These are phyloP conservation scores for Trinorchestia longiramus DNA, from an alignment of 1,140 invertebrate species.

Conservation along the genomic window DNA sequence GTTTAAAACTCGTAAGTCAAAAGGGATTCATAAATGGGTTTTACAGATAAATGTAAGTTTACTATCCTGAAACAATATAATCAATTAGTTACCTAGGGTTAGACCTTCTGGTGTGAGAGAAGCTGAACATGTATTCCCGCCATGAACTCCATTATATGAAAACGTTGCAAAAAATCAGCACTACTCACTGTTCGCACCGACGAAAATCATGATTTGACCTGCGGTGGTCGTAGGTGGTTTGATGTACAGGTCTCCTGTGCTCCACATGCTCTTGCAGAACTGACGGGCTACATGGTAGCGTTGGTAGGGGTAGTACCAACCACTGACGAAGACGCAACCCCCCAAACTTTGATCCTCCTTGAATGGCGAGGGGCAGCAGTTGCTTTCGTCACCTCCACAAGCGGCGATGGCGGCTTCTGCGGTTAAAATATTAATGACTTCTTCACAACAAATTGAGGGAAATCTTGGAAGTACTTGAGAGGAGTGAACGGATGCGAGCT, in stretches of 20 bases:
- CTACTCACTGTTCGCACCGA: background rate
- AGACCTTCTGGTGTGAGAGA: too few species aligned
- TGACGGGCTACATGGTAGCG: background rate
- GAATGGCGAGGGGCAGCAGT: constrained; percentile 25
- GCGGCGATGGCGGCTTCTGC: constrained; percentile 20
- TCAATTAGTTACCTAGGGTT: too few species aligned
- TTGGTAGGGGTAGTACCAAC: background rate
- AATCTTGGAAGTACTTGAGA: too few species aligned
- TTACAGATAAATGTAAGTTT: too few species aligned
- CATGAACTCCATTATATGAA: background rate
- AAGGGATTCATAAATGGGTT: too few species aligned
- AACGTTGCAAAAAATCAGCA: background rate
- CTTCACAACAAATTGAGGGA: too few species aligned
- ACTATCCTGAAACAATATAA: too few species aligned
- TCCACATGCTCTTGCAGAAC: constrained; percentile 20
- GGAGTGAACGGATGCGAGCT: too few species aligned
- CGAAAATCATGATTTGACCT: background rate
- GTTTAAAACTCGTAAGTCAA: too few species aligned
- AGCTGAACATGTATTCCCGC: background rate
- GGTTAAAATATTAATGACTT: background rate
- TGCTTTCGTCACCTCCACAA: background rate
- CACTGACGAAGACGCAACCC: background rate
- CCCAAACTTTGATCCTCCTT: background rate
- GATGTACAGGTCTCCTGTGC: background rate
- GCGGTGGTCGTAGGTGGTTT: background rate